These are phyloP conservation scores for Alethe castanea DNA, from an alignment of 2,113 vertebrate species.

Conservation along the genomic window DNA sequence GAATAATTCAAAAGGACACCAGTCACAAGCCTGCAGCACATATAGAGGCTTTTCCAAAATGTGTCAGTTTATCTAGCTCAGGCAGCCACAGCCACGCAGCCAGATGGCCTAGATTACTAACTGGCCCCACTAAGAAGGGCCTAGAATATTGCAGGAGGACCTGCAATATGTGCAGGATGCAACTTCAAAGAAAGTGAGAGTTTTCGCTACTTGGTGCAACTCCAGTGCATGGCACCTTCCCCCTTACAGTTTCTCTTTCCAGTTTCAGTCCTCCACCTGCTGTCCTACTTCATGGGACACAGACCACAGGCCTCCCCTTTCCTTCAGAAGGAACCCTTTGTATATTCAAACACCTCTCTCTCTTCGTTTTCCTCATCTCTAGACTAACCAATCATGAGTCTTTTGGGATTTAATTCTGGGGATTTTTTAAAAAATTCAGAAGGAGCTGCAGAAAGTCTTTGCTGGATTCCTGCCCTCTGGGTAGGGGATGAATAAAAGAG, in stretches of 20 bases:
- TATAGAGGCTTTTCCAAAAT: background rate
- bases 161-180: background rate
- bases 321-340: background rate
- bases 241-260: background rate
- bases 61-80: constrained; percentile 25
- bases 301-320: background rate
- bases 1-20: constrained; percentile 1
- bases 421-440: background rate
- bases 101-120: constrained; percentile 17
- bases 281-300: background rate
- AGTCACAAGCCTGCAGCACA: background rate
- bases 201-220: background rate
- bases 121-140: background rate
- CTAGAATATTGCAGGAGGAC: background rate
- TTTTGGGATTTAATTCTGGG: background rate
- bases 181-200: background rate
- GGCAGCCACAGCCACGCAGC: background rate
- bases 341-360: background rate
- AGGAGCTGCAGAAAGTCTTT: background rate
- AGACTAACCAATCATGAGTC: background rate
- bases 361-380: background rate
- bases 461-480: background rate
- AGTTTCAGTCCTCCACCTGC: background rate
- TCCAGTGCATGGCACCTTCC: background rate
- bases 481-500: background rate